Evolutionary conservation across 2,888 invertebrate genomes (phyloP), one percentile per base, ranked within the genome.

Genomic region (Lepidochrysops patricia): DNA sequence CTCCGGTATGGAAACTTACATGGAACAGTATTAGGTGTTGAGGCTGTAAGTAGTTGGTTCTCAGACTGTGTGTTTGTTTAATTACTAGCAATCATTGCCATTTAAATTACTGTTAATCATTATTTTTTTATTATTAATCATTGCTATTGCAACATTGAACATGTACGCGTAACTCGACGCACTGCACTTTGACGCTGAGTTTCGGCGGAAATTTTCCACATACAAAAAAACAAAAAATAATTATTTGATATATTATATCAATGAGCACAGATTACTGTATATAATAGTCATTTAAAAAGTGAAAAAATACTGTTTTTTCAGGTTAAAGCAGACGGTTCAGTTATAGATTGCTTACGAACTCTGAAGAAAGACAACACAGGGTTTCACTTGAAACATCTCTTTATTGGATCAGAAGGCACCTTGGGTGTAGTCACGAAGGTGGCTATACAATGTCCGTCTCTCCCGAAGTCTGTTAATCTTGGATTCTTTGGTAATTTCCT

Each of bases 351-450:
- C 62, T 90, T 99, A 76, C 95, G 93, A 61, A 91, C 94, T 0
- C 90, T 98, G 69, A 95, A 97, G 75, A 99, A 99, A 80, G 98
- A 99, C 80, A 99, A 99, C 79, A 98, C 99, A 0, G 99, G 99
- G 0, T 98, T 97, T 77, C 98, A 99, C 76, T 84, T 99, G 70
- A 98, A 98, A 76, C 98, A 99, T 82, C 82, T 99, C 63, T 98
- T 99, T 76, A 96, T 99, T 70, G 99, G 99, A 12, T 97, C 98
- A 0, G 99, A 99, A 87, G 99, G 99, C 54, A 97, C 98, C 0
- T 87, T 99, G 58, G 99, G 99, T 12, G 80, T 99, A 4, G 94
- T 99, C 5, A 99, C 99, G 0, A 96, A 96, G 84, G 93, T 97
- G 4, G 94, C 97, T 2, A 93, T 99, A 63, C 93, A 97, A 61